Percentiles rank a stretch among this genome's conserved stretches.
phyloP scores from a whole-genome alignment of 2,888 invertebrate genomes.

The Tenthredo distinguenda region DNA sequence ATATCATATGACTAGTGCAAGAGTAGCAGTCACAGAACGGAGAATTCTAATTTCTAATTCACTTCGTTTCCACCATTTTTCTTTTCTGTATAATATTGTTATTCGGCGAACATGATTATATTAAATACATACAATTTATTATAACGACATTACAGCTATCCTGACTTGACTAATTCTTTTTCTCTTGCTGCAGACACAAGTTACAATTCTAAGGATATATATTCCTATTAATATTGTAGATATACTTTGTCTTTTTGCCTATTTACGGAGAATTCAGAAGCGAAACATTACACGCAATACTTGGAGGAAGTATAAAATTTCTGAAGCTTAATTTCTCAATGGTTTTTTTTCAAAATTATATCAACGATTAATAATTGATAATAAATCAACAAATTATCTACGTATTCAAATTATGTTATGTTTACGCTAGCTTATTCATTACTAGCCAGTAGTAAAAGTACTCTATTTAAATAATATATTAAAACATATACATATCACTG shows the following conservation, averaged over 20 bases:
- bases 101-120: slow-evolving; percentile 14
- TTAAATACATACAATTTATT: slow-evolving; percentile 3
- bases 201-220: neutral
- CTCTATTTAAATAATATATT: neutral
- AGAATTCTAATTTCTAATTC: neutral
- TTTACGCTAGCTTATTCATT: neutral
- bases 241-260: neutral
- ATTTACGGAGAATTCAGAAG: neutral
- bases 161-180: neutral
- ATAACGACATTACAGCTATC: neutral
- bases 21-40: slow-evolving; percentile 43
- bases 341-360: neutral
- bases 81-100: neutral
- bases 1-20: slow-evolving; percentile 46
- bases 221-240: neutral
- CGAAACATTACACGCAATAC: too few relatives aligned
- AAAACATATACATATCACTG: neutral
- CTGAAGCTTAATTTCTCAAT: neutral
- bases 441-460: neutral
- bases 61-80: neutral
- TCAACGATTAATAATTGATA: neutral
- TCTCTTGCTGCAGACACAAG: neutral
- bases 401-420: neutral
- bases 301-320: neutral
- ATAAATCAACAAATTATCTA: slow-evolving; percentile 23